Base-by-base conservation (phyloP, 2,797 vertebrate species). In the Gouania willdenowi region DNA sequence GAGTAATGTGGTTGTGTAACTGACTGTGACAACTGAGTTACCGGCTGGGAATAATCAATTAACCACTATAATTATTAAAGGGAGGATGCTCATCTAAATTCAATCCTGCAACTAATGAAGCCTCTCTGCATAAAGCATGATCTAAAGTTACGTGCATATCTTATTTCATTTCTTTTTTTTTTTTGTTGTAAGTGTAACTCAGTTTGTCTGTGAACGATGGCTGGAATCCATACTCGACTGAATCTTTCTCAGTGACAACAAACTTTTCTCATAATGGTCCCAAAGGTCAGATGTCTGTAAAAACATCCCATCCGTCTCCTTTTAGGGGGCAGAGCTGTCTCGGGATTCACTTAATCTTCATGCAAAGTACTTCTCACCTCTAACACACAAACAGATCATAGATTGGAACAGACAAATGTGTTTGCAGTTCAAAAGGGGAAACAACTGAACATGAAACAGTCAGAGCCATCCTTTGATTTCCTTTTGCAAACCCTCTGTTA, bases 201-300 rank as follows among this genome's bases (percentile, higher is more conserved):
- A 14, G 14, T 14, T 14, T 13, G 14, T 2, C 19, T 25, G 19
- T 16, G 8, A 42, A 14, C 16, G 27, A 36, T 26, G n/a, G 20
- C 22, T 3, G 19, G 19, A 26, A 24, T 54, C 56, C 41, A 33
- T 13, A n/a, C 17, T 30, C 10, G 8, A n/a, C 21, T 8, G n/a
- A 28, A 37, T 5, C 6, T 31, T 53, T 35, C 18, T 41, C 40
- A 37, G 14, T 34, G 22, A 44, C 28, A 42, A 19, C 55, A 53
- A 72, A 67, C 59, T 26, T 56, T 61, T 64, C 49, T 64, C 44
- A 41, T 59, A 59, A 43, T 36, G 42, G 44, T 41, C 54, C 45
- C 46, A 80, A 83, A 82, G 81, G 70, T 77, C 67, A 67, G 26
- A 20, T 51, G 64, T 79, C 60, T 71, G 46, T 75, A 63, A 70